These are phyloP conservation scores for Takifugu flavidus DNA, from an alignment of 2,113 vertebrate species.

Conservation along the genomic window DNA sequence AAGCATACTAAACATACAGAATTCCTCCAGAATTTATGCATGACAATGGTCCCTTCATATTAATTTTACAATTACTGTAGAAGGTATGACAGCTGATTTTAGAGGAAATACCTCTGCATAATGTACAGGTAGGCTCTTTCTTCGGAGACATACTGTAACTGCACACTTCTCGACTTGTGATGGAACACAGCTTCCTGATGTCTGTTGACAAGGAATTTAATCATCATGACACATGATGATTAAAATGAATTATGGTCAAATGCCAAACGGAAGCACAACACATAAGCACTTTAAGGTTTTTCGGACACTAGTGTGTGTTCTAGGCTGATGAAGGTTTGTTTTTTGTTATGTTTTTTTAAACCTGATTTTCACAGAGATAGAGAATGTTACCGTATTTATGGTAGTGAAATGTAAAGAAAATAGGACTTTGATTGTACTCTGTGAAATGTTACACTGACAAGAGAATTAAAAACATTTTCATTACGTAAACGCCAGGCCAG, in stretches of 20 bases:
- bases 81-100: conserved; percentile 15
- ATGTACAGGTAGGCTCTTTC: conserved; percentile 2
- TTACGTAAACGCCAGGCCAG: not conserved
- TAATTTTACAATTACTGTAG: conserved; percentile 34
- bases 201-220: conserved; percentile 6
- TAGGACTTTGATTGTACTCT: conserved; percentile 37
- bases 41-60: conserved; percentile 9
- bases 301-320: conserved; percentile 24
- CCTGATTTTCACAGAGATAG: conserved; percentile 27
- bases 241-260: not conserved
- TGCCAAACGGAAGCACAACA: conserved; percentile 54
- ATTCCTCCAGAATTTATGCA: conserved; percentile 22
- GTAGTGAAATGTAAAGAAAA: conserved; percentile 1
- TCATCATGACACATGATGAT: conserved; percentile 4
- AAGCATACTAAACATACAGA: not conserved
- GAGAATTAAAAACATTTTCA: conserved; percentile 36
- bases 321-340: conserved; percentile 41
- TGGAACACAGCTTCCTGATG: not conserved
- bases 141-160: conserved; percentile 23
- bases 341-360: conserved; percentile 1
- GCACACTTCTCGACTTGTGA: conserved; percentile 1
- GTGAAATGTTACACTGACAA: conserved; percentile 28
- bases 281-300: conserved; percentile 65
- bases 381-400: conserved; percentile 4
- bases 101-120: conserved; percentile 7